Conservation (phyloP, 2,797 vertebrate species). For the Pyrocephalus nanus region DNA sequence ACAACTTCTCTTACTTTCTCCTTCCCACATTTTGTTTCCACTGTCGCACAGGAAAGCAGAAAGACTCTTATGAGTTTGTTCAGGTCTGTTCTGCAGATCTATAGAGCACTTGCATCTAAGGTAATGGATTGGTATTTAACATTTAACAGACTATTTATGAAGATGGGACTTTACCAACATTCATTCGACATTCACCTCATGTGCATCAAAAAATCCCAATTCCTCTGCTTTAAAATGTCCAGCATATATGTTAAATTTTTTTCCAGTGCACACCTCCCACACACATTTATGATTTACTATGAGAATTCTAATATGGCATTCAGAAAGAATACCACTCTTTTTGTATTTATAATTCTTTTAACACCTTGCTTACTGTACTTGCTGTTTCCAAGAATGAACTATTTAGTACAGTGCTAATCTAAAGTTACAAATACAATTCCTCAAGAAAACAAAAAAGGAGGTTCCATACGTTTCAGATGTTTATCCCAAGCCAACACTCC, state of each 20-base stretch:
- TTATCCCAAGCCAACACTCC: neutral
- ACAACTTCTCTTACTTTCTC: neutral
- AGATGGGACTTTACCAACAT: neutral
- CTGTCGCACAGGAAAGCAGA: neutral
- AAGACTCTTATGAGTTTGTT: neutral
- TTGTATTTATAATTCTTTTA: neutral
- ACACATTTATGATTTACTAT: neutral
- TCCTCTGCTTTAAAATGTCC: neutral
- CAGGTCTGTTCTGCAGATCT: neutral
- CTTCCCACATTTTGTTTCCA: neutral
- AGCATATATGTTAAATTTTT: neutral
- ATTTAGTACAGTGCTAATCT: neutral
- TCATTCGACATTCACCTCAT: neutral
- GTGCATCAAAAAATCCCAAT: neutral
- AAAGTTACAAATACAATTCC: neutral
- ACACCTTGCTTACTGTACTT: neutral
- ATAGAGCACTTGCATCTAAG: neutral
- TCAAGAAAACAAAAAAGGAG: neutral
- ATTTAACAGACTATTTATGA: neutral
- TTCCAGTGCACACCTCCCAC: neutral
- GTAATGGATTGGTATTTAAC: neutral
- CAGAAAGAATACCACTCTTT: neutral
- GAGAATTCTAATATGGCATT: neutral
- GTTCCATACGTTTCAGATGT: neutral
- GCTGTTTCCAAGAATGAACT: neutral